Evolutionary conservation across 2,888 invertebrate species (phyloP).

Genomic region (Eilema sororculum): DNA sequence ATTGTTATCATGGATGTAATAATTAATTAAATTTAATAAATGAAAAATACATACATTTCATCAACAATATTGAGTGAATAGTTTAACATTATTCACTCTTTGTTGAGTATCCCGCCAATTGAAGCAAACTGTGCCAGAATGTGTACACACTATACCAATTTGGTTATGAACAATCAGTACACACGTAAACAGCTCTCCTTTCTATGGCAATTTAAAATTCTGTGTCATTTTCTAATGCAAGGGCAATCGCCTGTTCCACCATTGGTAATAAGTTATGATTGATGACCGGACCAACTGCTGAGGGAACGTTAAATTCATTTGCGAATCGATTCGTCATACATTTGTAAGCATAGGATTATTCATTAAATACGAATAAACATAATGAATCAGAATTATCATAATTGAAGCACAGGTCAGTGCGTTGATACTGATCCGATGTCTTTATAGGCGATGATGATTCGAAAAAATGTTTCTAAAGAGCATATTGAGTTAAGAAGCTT

Average conservation of each 20-base stretch:
- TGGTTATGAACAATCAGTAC: constrained; percentile 1
- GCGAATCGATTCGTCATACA: constrained; percentile 72
- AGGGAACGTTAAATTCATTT: constrained; percentile 70
- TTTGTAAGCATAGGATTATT: constrained; percentile 61
- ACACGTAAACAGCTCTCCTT: constrained; percentile 11
- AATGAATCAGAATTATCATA: constrained; percentile 35
- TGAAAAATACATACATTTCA: constrained; percentile 14
- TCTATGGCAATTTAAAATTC: constrained; percentile 23
- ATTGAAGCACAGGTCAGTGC: constrained; percentile 27
- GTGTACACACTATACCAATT: constrained; percentile 24
- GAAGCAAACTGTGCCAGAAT: constrained; percentile 48
- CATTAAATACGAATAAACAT: constrained; percentile 54
- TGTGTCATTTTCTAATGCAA: constrained; percentile 30
- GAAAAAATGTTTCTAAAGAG: constrained; percentile 34
- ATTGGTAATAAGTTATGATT: constrained; percentile 63
- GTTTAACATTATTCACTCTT: constrained; percentile 53
- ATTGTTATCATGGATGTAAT: background rate
- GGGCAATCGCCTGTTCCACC: constrained; percentile 33
- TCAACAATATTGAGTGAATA: constrained; percentile 47
- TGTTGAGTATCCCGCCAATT: constrained; percentile 50
- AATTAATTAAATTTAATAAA: background rate
- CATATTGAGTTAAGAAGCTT: constrained; percentile 64
- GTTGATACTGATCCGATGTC: constrained; percentile 43
- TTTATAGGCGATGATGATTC: constrained; percentile 28
- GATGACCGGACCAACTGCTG: constrained; percentile 59